Percentiles rank a stretch among this genome's conserved stretches.
These are phyloP conservation scores for Karalla daura DNA, from an alignment of 2,797 vertebrate genomes.

Conservation along the genomic window DNA sequence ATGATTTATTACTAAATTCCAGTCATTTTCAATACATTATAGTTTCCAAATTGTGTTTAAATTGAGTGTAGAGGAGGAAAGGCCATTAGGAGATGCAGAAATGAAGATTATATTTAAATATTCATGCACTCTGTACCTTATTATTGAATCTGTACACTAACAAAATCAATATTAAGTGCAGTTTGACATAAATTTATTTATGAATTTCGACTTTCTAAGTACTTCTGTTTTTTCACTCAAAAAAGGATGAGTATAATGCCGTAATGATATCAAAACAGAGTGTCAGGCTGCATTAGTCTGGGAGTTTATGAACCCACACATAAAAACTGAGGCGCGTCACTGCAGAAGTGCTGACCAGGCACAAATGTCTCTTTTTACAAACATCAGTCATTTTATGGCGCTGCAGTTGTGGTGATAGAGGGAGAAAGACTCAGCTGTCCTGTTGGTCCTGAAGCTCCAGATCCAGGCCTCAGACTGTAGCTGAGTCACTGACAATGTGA, in stretches of 20 bases:
- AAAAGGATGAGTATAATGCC: slow-evolving; percentile 99
- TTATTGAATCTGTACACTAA: slow-evolving; percentile 99
- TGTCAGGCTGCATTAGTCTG: slow-evolving; percentile 99
- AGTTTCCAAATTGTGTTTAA: slow-evolving; percentile 99
- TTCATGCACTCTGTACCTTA: slow-evolving; percentile 99
- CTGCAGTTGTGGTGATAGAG: slow-evolving; percentile 80
- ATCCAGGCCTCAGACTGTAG: slow-evolving; percentile 78
- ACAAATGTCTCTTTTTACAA: slow-evolving; percentile 93
- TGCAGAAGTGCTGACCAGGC: slow-evolving; percentile 95
- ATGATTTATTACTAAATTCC: slow-evolving; percentile 99
- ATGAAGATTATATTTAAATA: slow-evolving; percentile 99
- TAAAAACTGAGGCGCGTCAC: slow-evolving; percentile 92
- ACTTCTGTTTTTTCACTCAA: slow-evolving; percentile 99
- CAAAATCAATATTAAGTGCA: slow-evolving; percentile 99
- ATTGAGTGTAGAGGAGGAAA: slow-evolving; percentile 99
- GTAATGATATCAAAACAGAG: slow-evolving; percentile 99
- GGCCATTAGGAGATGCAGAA: slow-evolving; percentile 99
- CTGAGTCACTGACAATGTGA: too few relatives aligned
- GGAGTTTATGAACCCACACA: slow-evolving; percentile 94
- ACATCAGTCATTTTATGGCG: slow-evolving; percentile 88
- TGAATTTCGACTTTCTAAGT: slow-evolving; percentile 99
- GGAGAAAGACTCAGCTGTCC: slow-evolving; percentile 85
- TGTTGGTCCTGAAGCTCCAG: slow-evolving; percentile 84
- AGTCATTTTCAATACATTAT: slow-evolving; percentile 99
- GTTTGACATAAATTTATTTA: slow-evolving; percentile 99